These are phyloP conservation scores for Choristoneura rosaceana DNA, from an alignment of 2,888 invertebrate species.

Conservation along the genomic window DNA sequence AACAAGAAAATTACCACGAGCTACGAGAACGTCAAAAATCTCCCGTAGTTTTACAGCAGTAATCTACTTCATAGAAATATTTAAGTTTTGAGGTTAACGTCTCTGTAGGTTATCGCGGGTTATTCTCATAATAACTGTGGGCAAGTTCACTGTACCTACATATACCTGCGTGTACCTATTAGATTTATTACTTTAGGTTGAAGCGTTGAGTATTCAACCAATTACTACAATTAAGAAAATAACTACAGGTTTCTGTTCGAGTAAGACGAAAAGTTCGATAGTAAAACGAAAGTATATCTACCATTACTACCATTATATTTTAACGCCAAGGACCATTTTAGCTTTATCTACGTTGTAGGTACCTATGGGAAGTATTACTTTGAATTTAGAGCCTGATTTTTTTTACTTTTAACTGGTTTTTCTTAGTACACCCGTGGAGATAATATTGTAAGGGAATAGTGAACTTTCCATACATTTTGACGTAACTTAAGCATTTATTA, in stretches of 20 bases:
- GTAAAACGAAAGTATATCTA: too few species aligned
- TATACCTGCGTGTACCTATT: not conserved
- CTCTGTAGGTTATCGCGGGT: not conserved
- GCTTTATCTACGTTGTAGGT: too few species aligned
- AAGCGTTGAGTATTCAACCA: not conserved
- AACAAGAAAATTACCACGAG: not conserved
- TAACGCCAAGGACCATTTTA: too few species aligned
- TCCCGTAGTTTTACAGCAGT: not conserved
- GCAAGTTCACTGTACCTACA: not conserved
- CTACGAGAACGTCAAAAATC: not conserved
- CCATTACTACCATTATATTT: too few species aligned
- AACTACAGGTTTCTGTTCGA: not conserved
- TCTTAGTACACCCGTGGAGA: too few species aligned
- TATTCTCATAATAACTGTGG: not conserved
- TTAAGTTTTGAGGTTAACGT: not conserved
- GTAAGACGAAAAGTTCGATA: too few species aligned
- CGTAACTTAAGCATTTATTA: too few species aligned
- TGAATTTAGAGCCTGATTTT: too few species aligned
- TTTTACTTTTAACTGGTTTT: too few species aligned
- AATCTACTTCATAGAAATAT: not conserved
- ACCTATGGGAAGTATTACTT: too few species aligned
- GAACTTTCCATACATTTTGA: too few species aligned
- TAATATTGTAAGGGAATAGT: too few species aligned
- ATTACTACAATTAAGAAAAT: not conserved
- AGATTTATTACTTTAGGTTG: not conserved